These are phyloP conservation scores for Propithecus coquereli DNA, from an alignment of 2,113 vertebrate genomes.

Conservation along the genomic window DNA sequence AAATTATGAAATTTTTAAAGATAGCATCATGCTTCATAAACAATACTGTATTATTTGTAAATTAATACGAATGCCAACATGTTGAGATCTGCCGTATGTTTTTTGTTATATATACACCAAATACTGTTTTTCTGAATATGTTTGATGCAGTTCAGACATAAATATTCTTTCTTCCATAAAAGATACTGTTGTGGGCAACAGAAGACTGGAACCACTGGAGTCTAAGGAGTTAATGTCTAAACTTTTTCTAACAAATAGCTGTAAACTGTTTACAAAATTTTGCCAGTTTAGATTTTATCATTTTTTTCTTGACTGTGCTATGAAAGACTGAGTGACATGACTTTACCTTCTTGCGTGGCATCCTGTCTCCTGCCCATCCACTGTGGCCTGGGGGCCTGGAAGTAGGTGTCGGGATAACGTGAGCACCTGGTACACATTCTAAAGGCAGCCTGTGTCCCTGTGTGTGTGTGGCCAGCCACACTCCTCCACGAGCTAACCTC, in stretches of 20 bases:
- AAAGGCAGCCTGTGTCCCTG: no score
- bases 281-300: neutral
- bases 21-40: neutral
- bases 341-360: neutral
- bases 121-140: neutral
- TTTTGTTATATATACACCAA: neutral
- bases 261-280: neutral
- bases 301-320: neutral
- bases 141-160: neutral
- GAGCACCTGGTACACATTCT: no score
- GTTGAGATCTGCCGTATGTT: neutral
- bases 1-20: no score
- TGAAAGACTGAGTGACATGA: no score
- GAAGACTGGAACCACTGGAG: neutral
- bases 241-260: neutral
- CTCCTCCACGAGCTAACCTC: neutral
- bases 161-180: neutral
- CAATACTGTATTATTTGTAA: neutral
- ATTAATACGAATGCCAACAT: neutral
- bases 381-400: neutral
- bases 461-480: no score
- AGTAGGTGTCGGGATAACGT: neutral
- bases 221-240: neutral
- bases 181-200: neutral
- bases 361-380: neutral